phyloP scores from a whole-genome alignment of 2,797 vertebrate genomes.

The Channallabes apus region DNA sequence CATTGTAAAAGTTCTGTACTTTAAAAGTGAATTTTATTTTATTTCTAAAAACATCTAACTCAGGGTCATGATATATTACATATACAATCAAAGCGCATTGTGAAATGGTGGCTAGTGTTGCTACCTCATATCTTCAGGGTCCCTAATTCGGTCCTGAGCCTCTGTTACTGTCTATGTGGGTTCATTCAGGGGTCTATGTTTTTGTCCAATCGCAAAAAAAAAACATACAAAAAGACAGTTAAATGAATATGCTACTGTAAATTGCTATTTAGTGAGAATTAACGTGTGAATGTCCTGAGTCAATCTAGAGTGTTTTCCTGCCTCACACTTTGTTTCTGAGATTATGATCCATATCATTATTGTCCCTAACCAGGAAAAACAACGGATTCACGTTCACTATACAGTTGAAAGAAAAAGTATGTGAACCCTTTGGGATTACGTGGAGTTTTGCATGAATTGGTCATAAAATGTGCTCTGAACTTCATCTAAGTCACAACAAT shows the following conservation, averaged over 20 bases:
- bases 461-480: no score
- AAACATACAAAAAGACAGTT: not conserved
- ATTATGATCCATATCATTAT: no score
- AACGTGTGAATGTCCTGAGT: no score
- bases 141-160: not conserved
- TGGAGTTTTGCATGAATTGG: no score
- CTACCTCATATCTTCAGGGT: not conserved
- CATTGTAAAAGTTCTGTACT: not conserved
- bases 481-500: no score
- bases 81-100: not conserved
- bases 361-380: no score
- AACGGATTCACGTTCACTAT: no score
- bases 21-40: not conserved
- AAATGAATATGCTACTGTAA: not conserved
- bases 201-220: not conserved
- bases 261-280: not conserved
- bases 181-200: not conserved
- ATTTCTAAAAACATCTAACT: not conserved
- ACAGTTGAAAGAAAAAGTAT: no score
- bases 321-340: no score
- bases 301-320: no score
- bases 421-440: no score
- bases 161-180: not conserved
- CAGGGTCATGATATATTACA: not conserved
- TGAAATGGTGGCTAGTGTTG: not conserved